Evolutionary conservation across 35 echinoderm and acorn worm genomes (phyloP).

Genomic region (Strongylocentrotus purpuratus): DNA sequence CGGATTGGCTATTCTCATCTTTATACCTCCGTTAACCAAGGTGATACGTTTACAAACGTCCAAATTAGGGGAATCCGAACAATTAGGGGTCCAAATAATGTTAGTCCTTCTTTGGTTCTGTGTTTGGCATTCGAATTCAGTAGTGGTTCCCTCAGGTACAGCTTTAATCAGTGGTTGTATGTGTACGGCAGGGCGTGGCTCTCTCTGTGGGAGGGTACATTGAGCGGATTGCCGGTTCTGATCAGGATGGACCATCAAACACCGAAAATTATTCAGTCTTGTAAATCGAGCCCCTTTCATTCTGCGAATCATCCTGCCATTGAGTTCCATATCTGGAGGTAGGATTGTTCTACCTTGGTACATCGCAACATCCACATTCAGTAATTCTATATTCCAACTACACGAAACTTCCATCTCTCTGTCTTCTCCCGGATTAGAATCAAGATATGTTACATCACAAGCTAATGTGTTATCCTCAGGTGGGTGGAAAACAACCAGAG

Average conservation of each 20-base stretch:
- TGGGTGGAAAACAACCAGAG: conserved; percentile 23
- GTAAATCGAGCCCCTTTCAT: conserved; percentile 19
- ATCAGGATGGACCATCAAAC: conserved; percentile 32
- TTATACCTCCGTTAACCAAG: background rate
- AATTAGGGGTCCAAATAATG: conserved; percentile 47
- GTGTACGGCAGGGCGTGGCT: background rate
- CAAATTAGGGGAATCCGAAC: background rate
- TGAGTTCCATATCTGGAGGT: background rate
- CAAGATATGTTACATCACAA: conserved; percentile 20
- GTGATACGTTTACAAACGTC: conserved; percentile 35
- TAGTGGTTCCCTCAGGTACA: background rate
- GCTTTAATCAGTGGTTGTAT: background rate
- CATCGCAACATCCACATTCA: conserved; percentile 9
- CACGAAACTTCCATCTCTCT: conserved; percentile 27
- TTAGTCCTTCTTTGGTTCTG: background rate
- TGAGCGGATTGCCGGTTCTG: background rate
- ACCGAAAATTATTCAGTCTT: conserved; percentile 29
- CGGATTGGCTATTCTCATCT: background rate
- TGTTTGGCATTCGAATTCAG: conserved; percentile 1
- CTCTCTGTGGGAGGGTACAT: background rate
- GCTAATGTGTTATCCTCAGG: conserved; percentile 23
- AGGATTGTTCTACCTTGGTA: background rate
- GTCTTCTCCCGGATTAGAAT: background rate
- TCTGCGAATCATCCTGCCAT: conserved; percentile 20
- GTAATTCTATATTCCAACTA: conserved; percentile 30